Evolutionary conservation across 30 jellyfish, hydroid and myxozoan species (phyloP).

Genomic region (Sanderia malayensis): DNA sequence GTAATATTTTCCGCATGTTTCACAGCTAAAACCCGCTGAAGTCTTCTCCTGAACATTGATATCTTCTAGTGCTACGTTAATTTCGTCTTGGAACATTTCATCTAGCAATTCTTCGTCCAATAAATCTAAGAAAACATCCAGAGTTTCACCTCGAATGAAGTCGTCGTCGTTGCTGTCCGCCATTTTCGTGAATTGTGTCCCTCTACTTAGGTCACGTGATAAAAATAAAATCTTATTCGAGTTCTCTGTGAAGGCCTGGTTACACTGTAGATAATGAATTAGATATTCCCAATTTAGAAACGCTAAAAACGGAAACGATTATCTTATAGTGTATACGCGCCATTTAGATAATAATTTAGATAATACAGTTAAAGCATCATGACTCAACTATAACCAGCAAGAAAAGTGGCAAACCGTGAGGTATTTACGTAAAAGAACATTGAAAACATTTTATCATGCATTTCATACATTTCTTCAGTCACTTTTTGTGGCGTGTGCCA

Average conservation of each 20-base stretch:
- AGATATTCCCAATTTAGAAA: too few relatives aligned
- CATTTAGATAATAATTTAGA: too few relatives aligned
- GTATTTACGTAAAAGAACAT: too few relatives aligned
- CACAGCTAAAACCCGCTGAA: background rate
- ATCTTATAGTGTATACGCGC: too few relatives aligned
- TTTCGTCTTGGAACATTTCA: background rate
- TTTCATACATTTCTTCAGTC: too few relatives aligned
- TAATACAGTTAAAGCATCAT: too few relatives aligned
- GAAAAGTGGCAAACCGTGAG: too few relatives aligned
- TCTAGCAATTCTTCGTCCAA: background rate
- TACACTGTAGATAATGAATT: too few relatives aligned
- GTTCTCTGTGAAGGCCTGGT: conserved; percentile 1
- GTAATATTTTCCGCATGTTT: background rate
- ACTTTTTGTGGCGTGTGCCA: too few relatives aligned
- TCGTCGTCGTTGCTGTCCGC: background rate
- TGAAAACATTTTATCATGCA: too few relatives aligned
- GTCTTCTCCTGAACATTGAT: background rate
- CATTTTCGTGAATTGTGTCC: conserved; percentile 4
- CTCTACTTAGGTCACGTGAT: conserved; percentile 15
- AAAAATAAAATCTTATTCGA: background rate
- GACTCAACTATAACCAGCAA: too few relatives aligned
- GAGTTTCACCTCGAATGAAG: background rate
- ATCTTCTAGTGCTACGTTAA: background rate
- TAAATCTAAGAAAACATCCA: background rate
- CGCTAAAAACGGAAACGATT: too few relatives aligned